These are phyloP conservation scores for Neria commutata DNA, from an alignment of 2,888 invertebrate species.

Conservation along the genomic window DNA sequence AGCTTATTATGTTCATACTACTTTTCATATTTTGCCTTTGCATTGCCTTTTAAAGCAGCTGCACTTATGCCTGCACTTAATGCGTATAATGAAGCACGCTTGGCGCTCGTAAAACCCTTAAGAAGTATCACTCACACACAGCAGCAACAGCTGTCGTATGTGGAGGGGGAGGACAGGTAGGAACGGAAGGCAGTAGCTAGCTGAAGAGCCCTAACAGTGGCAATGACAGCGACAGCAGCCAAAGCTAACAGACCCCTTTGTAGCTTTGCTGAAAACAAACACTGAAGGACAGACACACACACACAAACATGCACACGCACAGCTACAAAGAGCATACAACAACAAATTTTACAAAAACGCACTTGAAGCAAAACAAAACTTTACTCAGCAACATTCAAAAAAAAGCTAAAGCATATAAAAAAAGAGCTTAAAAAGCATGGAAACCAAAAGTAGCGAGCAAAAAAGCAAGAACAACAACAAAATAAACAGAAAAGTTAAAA, in stretches of 20 bases:
- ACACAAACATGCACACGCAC: constrained; percentile 7
- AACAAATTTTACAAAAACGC: neutral
- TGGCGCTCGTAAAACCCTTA: constrained; percentile 49
- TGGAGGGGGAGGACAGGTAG: neutral
- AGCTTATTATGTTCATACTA: no score
- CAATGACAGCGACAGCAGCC: no score
- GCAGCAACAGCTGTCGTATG: constrained; percentile 27
- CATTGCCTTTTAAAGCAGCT: constrained; percentile 8
- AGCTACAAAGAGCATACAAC: no score
- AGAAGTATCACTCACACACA: constrained; percentile 33
- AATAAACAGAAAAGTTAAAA: constrained; percentile 37
- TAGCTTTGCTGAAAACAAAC: no score
- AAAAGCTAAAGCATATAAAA: neutral
- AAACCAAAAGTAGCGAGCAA: neutral
- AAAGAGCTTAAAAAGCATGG: neutral
- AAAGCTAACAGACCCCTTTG: no score
- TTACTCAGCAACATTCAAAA: neutral
- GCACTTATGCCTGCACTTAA: constrained; percentile 55
- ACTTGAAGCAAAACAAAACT: neutral
- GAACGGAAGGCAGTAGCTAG: neutral
- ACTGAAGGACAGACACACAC: constrained; percentile 22
- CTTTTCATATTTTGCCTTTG: neutral
- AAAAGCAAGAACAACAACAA: no score
- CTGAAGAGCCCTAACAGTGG: constrained; percentile 19
- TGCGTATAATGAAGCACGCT: constrained; percentile 56